Conservation (phyloP, 2,888 invertebrate genomes). For the Drosophila subsilvestris region DNA sequence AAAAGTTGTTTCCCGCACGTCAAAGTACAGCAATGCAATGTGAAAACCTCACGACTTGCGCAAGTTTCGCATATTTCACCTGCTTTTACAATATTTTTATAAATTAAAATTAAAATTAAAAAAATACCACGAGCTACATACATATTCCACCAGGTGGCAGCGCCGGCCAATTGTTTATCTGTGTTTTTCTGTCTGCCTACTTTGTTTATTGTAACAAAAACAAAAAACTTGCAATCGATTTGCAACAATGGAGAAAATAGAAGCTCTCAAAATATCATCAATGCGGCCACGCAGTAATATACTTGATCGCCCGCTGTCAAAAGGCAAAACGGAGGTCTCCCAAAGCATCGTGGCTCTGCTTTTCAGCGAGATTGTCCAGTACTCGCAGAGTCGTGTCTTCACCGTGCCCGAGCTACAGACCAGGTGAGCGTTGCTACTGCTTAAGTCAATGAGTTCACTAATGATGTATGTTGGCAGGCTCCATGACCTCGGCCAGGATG, state of each 20-base stretch:
- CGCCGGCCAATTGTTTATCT: not conserved
- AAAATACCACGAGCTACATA: too few species aligned
- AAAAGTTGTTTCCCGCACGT: too few species aligned
- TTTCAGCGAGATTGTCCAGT: slow-evolving; percentile 99
- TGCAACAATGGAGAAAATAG: slow-evolving; percentile 80
- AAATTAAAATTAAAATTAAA: too few species aligned
- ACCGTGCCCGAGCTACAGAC: slow-evolving; percentile 97
- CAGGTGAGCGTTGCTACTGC: slow-evolving; percentile 87
- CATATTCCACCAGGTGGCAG: too few species aligned
- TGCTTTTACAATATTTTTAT: too few species aligned
- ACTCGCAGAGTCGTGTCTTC: slow-evolving; percentile 97
- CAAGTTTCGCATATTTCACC: too few species aligned
- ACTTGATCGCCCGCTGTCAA: slow-evolving; percentile 95
- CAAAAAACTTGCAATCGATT: too few species aligned
- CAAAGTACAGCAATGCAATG: too few species aligned
- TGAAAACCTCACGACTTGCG: too few species aligned
- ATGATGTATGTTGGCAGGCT: slow-evolving; percentile 86
- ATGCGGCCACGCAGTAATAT: slow-evolving; percentile 85
- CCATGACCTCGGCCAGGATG: slow-evolving; percentile 97
- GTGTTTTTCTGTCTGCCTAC: not conserved
- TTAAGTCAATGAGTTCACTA: not conserved
- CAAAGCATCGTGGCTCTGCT: slow-evolving; percentile 96
- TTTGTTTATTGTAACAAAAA: slow-evolving; percentile 37
- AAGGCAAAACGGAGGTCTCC: slow-evolving; percentile 96
- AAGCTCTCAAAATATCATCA: slow-evolving; percentile 83